Percentiles rank a stretch among this genome's conserved stretches.
phyloP scores from a whole-genome alignment of 2,797 vertebrate genomes.

The Sylvia borin region DNA sequence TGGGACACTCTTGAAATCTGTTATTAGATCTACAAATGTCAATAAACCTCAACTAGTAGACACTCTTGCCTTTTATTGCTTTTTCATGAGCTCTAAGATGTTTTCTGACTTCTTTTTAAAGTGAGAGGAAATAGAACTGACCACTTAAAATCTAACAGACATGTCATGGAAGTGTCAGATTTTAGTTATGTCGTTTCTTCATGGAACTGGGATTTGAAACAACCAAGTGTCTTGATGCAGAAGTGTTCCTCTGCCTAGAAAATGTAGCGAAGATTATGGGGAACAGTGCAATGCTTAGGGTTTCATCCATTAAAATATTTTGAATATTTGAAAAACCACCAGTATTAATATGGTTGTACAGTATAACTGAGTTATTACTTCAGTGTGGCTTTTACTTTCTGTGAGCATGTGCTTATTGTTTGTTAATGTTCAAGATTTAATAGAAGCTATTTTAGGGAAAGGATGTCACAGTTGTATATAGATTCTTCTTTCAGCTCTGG shows the following conservation, averaged over 20 bases:
- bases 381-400: neutral
- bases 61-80: neutral
- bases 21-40: neutral
- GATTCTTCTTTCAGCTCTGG: neutral
- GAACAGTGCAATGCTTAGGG: accelerated
- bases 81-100: neutral
- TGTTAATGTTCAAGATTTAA: neutral
- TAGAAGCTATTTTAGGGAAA: neutral
- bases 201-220: neutral
- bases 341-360: neutral
- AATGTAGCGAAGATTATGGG: neutral
- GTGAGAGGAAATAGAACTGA: neutral
- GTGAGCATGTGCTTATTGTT: neutral
- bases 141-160: neutral
- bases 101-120: neutral
- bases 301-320: neutral
- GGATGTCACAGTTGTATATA: neutral
- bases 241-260: neutral
- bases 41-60: neutral
- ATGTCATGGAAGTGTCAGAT: neutral
- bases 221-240: neutral
- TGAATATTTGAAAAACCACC: neutral
- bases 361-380: neutral
- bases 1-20: neutral
- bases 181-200: neutral